Evolutionary conservation across 2,797 vertebrate genomes (phyloP).

Genomic region (Brachyrhaphis roseni): DNA sequence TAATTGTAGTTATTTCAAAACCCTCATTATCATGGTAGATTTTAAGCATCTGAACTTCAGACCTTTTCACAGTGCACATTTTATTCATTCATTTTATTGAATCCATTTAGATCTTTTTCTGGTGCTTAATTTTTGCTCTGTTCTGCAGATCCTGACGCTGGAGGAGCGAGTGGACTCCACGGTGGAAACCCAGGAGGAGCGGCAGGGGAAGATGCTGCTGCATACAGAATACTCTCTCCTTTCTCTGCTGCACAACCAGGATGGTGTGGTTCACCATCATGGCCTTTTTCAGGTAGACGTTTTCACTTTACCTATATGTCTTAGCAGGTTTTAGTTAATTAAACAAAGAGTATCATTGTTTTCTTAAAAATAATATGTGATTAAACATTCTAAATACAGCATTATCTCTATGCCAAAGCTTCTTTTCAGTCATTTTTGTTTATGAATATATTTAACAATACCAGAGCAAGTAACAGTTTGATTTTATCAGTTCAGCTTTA

Average conservation of each 20-base stretch:
- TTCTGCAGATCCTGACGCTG: conserved; percentile 91
- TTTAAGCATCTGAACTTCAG: conserved; percentile 60
- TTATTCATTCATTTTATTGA: conserved; percentile 41
- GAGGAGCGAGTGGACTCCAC: conserved; percentile 92
- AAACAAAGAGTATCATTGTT: not conserved
- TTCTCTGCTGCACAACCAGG: conserved; percentile 97
- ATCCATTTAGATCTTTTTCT: conserved; percentile 3
- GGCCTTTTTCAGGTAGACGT: conserved; percentile 94
- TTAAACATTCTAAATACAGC: conserved; percentile 12
- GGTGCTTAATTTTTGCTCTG: conserved; percentile 43
- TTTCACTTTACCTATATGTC: not conserved
- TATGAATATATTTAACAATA: conserved; percentile 26
- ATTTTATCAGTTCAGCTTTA: conserved; percentile 28
- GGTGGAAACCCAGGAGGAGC: conserved; percentile 95
- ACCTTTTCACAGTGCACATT: conserved; percentile 59
- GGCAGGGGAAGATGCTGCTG: conserved; percentile 98
- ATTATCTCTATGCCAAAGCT: conserved; percentile 19
- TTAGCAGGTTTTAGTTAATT: not conserved
- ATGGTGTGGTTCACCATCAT: conserved; percentile 97
- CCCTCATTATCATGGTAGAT: conserved; percentile 33
- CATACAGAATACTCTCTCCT: conserved; percentile 98
- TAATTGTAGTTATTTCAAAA: not conserved
- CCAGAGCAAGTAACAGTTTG: conserved; percentile 10
- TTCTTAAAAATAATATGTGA: conserved; percentile 13
- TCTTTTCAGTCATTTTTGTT: conserved; percentile 21